Conservation (phyloP, 1,140 invertebrate species). For the Psix sp. region DNA sequence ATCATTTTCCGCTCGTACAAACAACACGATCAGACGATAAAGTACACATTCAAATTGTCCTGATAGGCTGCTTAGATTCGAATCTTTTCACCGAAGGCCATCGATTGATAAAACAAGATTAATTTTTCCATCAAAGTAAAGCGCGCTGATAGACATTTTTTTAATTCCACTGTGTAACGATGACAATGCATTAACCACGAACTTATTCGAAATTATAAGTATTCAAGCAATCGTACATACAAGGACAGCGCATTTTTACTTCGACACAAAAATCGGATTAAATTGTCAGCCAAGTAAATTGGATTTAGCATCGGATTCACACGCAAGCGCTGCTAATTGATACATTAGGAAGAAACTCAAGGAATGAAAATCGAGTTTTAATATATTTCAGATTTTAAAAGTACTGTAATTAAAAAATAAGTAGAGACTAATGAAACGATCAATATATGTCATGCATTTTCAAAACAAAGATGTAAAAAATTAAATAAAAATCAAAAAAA, state of each 20-base stretch:
- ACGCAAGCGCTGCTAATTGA: background rate
- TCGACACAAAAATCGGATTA: slow-evolving; percentile 12
- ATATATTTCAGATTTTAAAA: background rate
- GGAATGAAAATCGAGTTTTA: too few relatives aligned
- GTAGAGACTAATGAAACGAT: too few relatives aligned
- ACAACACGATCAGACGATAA: background rate
- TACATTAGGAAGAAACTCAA: background rate
- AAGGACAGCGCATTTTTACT: background rate
- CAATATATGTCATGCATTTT: too few relatives aligned
- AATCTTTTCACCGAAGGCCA: slow-evolving; percentile 4
- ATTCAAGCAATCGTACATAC: background rate
- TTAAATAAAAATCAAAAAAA: too few relatives aligned
- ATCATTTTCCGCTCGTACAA: background rate
- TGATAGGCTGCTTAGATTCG: slow-evolving; percentile 1
- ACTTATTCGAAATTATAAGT: background rate
- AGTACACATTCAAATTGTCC: background rate
- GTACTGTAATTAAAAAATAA: background rate
- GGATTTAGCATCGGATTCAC: slow-evolving; percentile 4
- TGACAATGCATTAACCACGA: background rate
- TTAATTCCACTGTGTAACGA: background rate
- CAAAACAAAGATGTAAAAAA: too few relatives aligned
- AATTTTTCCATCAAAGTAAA: slow-evolving; percentile 9
- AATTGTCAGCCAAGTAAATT: slow-evolving; percentile 8
- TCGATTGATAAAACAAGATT: slow-evolving; percentile 12
- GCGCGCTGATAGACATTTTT: slow-evolving; percentile 11